These are phyloP conservation scores for Piprites chloris DNA, from an alignment of 2,113 vertebrate species.

Conservation along the genomic window DNA sequence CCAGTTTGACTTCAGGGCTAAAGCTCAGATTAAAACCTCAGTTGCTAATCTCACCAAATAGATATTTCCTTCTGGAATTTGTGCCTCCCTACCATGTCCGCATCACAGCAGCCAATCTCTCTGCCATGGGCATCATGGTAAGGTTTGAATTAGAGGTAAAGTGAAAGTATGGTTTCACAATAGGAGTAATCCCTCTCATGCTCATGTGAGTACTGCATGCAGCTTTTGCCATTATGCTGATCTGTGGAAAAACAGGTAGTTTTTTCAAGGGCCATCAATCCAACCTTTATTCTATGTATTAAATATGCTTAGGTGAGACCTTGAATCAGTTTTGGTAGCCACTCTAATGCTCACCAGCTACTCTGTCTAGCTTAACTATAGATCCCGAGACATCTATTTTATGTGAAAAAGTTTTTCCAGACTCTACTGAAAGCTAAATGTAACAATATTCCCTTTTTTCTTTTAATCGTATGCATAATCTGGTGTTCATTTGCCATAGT, in stretches of 20 bases:
- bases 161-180: not conserved
- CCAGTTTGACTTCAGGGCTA: not conserved
- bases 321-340: not conserved
- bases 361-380: not conserved
- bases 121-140: rapidly evolving
- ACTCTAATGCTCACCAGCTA: not conserved
- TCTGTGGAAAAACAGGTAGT: not conserved
- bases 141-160: not conserved
- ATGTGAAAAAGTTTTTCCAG: not conserved
- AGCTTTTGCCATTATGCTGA: not conserved
- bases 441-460: not conserved
- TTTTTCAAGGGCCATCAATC: not conserved
- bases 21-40: not conserved
- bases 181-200: not conserved
- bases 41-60: not conserved
- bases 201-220: not conserved
- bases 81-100: not conserved
- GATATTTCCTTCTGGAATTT: not conserved
- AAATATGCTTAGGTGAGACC: not conserved
- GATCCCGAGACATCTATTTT: not conserved
- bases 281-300: not conserved
- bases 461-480: not conserved
- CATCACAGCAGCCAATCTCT: not conserved
- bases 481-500: not conserved
- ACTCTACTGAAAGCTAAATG: not conserved